A percentile compares a stretch with the other conserved stretches of the same genome.
Evolutionary conservation across 2,797 vertebrate genomes (phyloP).

Genomic region (Syndactyla subalaris): DNA sequence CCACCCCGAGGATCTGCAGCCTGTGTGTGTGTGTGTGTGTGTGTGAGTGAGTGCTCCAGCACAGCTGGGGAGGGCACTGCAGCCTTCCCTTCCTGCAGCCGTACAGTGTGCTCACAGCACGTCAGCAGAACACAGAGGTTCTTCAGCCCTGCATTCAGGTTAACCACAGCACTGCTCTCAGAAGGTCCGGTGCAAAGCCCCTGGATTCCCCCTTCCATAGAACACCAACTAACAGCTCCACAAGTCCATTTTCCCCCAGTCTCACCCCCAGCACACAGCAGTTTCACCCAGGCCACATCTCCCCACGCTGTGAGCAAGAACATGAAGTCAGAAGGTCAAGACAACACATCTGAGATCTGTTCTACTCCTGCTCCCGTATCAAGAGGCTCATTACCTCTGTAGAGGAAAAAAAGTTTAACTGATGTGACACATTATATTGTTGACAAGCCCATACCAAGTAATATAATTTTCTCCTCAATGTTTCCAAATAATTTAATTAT

Average conservation of each 20-base stretch:
- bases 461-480: slow-evolving; percentile 49
- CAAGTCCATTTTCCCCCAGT: background rate
- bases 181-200: background rate
- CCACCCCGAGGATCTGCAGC: background rate
- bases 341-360: background rate
- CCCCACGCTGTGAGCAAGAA: fast-evolving
- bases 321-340: background rate
- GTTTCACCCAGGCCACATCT: background rate
- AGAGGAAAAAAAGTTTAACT: background rate
- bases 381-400: background rate
- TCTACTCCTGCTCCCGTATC: background rate
- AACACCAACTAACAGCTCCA: background rate
- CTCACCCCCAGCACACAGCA: background rate
- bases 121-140: background rate
- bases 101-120: background rate
- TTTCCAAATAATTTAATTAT: slow-evolving; percentile 60
- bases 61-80: background rate
- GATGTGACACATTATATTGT: slow-evolving; percentile 38
- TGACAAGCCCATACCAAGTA: slow-evolving; percentile 60
- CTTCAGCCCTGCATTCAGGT: background rate
- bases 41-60: background rate
- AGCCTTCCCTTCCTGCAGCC: too few species aligned
- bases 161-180: background rate
- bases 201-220: background rate
- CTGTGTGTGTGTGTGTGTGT: background rate